Evolutionary conservation across 1,140 invertebrate genomes (phyloP).

Genomic region (Armadillidium nasatum): DNA sequence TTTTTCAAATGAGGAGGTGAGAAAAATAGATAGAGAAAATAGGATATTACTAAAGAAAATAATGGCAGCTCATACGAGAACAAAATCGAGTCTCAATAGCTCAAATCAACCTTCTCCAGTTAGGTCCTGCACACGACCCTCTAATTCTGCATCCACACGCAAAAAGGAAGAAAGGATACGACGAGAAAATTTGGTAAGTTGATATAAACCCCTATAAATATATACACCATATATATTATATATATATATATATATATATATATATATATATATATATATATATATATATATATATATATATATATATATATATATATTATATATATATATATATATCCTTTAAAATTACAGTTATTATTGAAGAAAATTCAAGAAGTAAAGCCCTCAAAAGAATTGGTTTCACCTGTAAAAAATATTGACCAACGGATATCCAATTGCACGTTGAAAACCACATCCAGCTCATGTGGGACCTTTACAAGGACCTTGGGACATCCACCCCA

Average conservation of each 20-base stretch:
- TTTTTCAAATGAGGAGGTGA: conserved; percentile 52
- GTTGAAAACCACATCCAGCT: neutral
- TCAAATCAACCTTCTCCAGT: conserved; percentile 20
- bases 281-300: neutral
- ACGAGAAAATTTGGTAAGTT: conserved; percentile 52
- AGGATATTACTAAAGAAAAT: conserved; percentile 52
- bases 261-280: neutral
- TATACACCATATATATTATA: neutral
- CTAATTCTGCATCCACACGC: conserved; percentile 49
- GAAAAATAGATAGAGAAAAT: conserved; percentile 53
- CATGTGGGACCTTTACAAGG: neutral
- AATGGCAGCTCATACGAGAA: conserved; percentile 45
- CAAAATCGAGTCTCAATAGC: conserved; percentile 25
- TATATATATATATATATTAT: conserved; percentile 14
- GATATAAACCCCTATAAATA: neutral
- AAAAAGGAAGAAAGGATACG: conserved; percentile 52
- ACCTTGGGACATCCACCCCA: neutral
- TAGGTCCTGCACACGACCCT: conserved; percentile 33
- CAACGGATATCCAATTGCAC: neutral
- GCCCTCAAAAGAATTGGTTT: neutral
- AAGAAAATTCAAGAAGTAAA: neutral
- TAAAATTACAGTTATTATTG: neutral
- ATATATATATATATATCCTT: neutral
- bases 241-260: neutral
- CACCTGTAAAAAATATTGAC: neutral